A percentile compares a stretch with the other conserved stretches of the same genome.
These are phyloP conservation scores for Alloplasta piceator DNA, from an alignment of 2,888 invertebrate species.

Conservation along the genomic window DNA sequence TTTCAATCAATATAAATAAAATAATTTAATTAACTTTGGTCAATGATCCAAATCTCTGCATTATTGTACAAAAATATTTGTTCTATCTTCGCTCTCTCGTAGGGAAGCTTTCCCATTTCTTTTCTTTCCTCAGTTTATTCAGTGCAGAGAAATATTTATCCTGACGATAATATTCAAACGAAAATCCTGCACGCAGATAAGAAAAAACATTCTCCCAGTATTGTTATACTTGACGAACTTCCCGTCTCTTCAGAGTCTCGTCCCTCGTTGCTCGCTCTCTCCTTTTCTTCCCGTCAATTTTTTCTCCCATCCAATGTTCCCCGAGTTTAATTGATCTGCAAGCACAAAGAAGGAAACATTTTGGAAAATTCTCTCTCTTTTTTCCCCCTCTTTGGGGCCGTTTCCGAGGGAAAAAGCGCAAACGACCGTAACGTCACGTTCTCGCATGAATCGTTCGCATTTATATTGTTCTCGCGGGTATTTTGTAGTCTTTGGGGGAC, in stretches of 20 bases:
- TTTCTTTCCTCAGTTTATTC: conserved; percentile 1
- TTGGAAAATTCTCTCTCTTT: not conserved
- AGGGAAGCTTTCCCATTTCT: conserved; percentile 3
- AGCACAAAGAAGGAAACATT: conserved; percentile 11
- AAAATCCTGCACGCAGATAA: too few relatives aligned
- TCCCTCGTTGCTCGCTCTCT: not conserved
- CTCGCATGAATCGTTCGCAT: not conserved
- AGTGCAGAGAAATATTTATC: not conserved
- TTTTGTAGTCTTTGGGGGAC: conserved; percentile 2
- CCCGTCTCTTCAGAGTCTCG: not conserved
- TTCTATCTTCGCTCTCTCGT: conserved; percentile 10
- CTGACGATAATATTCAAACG: too few relatives aligned
- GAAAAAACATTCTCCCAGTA: too few relatives aligned
- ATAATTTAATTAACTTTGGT: too few relatives aligned
- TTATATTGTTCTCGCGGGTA: conserved; percentile 1
- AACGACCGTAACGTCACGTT: conserved; percentile 26
- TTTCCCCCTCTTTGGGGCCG: not conserved
- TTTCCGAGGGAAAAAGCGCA: not conserved
- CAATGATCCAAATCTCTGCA: too few relatives aligned
- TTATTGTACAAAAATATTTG: not conserved
- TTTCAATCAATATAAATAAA: too few relatives aligned
- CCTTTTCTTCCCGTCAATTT: not conserved
- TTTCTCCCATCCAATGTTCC: not conserved
- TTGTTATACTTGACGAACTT: not conserved
- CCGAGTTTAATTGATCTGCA: conserved; percentile 18